These are phyloP conservation scores for Anastatus disparis DNA, from an alignment of 1,140 invertebrate species.

Conservation along the genomic window DNA sequence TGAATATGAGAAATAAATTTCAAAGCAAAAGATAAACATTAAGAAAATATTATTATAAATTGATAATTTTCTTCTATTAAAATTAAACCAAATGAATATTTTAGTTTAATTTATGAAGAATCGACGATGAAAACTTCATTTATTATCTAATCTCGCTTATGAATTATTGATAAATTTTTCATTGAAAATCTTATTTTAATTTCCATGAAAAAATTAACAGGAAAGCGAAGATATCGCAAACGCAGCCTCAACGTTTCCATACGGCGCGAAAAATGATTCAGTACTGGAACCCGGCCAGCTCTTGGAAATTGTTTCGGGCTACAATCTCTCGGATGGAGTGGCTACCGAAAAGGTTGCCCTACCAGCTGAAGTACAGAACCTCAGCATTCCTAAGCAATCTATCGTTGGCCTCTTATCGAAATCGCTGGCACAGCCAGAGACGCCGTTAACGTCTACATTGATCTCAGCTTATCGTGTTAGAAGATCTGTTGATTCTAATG, in stretches of 20 bases:
- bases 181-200: too few relatives aligned
- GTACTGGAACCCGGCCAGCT: constrained; percentile 34
- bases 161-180: too few relatives aligned
- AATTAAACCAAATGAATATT: too few relatives aligned
- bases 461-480: background rate
- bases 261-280: constrained; percentile 1
- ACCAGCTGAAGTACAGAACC: constrained; percentile 33
- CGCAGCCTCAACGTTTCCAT: background rate
- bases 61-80: too few relatives aligned
- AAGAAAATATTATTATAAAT: too few relatives aligned
- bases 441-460: background rate
- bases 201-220: background rate
- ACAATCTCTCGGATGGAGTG: constrained; percentile 40
- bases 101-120: too few relatives aligned
- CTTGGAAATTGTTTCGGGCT: constrained; percentile 48
- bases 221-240: background rate
- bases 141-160: too few relatives aligned
- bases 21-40: too few relatives aligned
- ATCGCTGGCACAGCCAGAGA: background rate
- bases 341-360: constrained; percentile 45
- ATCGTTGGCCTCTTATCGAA: constrained; percentile 44
- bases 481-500: background rate
- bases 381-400: constrained; percentile 44
- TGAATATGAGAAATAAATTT: too few relatives aligned
- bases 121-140: too few relatives aligned